A percentile compares a stretch with the other conserved stretches of the same genome.
Evolutionary conservation across 2,888 invertebrate species (phyloP).

Genomic region (Perizoma affinitatum): DNA sequence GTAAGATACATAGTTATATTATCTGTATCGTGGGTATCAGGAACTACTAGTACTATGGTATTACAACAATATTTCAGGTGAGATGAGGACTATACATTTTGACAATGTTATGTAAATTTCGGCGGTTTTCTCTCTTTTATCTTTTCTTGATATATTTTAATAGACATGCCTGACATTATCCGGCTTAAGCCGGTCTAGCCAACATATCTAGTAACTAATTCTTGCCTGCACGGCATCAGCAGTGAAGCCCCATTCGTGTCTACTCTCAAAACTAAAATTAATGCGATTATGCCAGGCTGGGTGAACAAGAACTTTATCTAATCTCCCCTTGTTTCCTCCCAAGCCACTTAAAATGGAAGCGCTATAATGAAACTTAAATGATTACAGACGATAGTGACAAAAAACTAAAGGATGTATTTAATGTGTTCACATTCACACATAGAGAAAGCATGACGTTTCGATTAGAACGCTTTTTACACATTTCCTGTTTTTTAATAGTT

Average conservation of each 20-base stretch:
- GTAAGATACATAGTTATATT: too few species aligned
- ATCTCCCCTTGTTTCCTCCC: conserved; percentile 67
- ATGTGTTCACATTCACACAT: conserved; percentile 14
- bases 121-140: too few species aligned
- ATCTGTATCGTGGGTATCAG: too few species aligned
- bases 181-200: too few species aligned
- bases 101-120: too few species aligned
- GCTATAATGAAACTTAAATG: conserved; percentile 51
- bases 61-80: too few species aligned
- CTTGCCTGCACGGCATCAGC: neutral
- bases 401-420: conserved; percentile 42
- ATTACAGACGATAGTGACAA: conserved; percentile 53
- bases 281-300: conserved; percentile 53
- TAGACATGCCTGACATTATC: too few species aligned
- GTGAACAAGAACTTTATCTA: conserved; percentile 55
- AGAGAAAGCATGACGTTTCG: conserved; percentile 4
- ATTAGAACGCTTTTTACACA: neutral
- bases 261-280: conserved; percentile 45
- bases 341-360: conserved; percentile 55
- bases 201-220: too few species aligned
- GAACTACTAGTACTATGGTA: too few species aligned
- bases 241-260: conserved; percentile 3
- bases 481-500: conserved; percentile 2
- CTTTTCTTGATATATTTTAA: too few species aligned
- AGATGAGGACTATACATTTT: too few species aligned